Base-by-base conservation (phyloP, 2,113 vertebrate species). In the Probosciger aterrimus region DNA sequence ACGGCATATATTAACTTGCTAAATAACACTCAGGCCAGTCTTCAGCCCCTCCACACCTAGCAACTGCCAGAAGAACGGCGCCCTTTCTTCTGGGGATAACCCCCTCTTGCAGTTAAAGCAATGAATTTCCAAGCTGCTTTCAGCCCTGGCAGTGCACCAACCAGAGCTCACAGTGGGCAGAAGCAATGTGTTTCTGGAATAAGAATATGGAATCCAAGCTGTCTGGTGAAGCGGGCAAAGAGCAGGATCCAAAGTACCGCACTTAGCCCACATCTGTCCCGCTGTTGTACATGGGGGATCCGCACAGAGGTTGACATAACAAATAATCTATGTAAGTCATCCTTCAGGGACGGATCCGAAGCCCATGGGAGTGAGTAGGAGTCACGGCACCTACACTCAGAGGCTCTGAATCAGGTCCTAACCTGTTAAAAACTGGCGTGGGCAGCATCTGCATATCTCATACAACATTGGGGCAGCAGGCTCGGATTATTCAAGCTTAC, bases 401-500 rank as follows among this genome's bases (percentile, higher is more conserved):
- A n/a, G 73, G 50, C 53, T 92, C 41, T 33, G 57, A 76, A 82
- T 91, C 92, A 82, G 74, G 86, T 69, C 78, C 63, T 47, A 84
- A 96, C 94, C 55, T 82, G 88, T 62, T 81, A 84, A 69, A 69
- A 82, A 75, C 82, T 37, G n/a, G 69, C 86, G 65, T 20, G 41
- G 65, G 67, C 53, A 93, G 83, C 43, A 69, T 6, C 65, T 88
- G 49, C 19, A 0, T 91, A 76, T 93, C 92, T 91, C 64, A 15
- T 7, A 43, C 0, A 1, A 95, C 67, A 60, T 41, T 7, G 0
- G 47, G 60, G 53, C 52, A 79, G 83, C 52, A 62, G 10, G 2
- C 86, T 59, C 37, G 41, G 53, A 84, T 41, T 35, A 55, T 52
- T 73, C 59, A 59, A 90, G 41, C 6, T 64, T 75, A 53, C 16